Percentiles rank a stretch among this genome's conserved stretches.
Evolutionary conservation across 2,888 invertebrate genomes (phyloP).

Genomic region (Lycia hirtaria): DNA sequence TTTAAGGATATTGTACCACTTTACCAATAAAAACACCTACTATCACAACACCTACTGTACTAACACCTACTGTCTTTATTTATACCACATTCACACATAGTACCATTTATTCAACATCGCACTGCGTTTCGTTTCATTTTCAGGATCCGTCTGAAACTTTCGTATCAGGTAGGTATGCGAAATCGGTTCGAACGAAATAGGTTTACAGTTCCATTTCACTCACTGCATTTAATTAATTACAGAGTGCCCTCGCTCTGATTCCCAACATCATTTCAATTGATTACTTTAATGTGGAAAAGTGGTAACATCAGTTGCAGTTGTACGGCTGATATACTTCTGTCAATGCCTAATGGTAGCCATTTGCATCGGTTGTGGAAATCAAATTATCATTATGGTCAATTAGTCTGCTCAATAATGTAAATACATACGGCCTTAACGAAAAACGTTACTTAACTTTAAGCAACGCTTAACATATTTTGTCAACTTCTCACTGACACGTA

Average conservation of each 20-base stretch:
- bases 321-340: background rate
- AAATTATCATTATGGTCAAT: too few species aligned
- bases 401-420: too few species aligned
- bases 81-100: background rate
- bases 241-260: constrained; percentile 1
- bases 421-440: too few species aligned
- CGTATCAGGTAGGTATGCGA: constrained; percentile 16
- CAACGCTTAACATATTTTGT: too few species aligned
- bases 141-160: constrained; percentile 7
- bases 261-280: constrained; percentile 1
- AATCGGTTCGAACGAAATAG: constrained; percentile 23
- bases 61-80: background rate
- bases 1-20: too few species aligned
- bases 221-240: constrained; percentile 12
- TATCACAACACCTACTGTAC: too few species aligned
- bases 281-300: background rate
- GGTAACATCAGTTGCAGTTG: background rate
- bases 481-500: too few species aligned
- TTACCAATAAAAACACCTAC: too few species aligned
- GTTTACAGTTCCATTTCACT: constrained; percentile 12
- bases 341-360: background rate
- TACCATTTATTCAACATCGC: background rate
- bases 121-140: background rate
- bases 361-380: too few species aligned
- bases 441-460: too few species aligned